Conservation (phyloP, 2,888 invertebrate genomes). For the Cephus nigrinus region DNA sequence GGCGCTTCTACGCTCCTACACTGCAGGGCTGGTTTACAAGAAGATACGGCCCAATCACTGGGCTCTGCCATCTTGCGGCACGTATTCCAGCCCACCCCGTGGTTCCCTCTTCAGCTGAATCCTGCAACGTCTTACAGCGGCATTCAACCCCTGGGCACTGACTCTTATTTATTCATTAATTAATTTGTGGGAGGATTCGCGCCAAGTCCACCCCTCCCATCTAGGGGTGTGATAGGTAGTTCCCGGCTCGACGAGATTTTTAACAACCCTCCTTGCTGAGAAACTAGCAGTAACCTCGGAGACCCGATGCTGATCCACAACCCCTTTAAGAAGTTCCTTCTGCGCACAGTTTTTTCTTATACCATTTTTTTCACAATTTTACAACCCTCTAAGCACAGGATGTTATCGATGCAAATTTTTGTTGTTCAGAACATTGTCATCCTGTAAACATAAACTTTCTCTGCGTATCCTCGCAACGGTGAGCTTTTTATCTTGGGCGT, state of each 20-base stretch:
- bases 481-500: constrained; percentile 3
- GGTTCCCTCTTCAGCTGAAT: not conserved
- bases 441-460: not conserved
- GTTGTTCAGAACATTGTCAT: not conserved
- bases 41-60: constrained; percentile 40
- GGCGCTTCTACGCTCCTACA: constrained; percentile 10
- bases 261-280: constrained; percentile 6
- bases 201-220: not conserved
- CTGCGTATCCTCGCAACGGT: not conserved
- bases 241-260: constrained; percentile 9
- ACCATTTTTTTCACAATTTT: not conserved
- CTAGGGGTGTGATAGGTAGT: not conserved
- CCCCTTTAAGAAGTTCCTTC: not conserved
- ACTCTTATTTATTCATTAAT: constrained; percentile 25
- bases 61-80: constrained; percentile 17
- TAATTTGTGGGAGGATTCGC: constrained; percentile 24
- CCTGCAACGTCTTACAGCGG: not conserved
- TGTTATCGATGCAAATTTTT: not conserved
- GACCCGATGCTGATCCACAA: not conserved
- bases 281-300: not conserved
- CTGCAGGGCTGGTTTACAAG: constrained; percentile 34
- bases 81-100: not conserved
- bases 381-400: not conserved
- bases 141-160: constrained; percentile 7
- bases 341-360: not conserved